phyloP scores from a whole-genome alignment of 1,140 invertebrate genomes.

The Aphis craccivora region DNA sequence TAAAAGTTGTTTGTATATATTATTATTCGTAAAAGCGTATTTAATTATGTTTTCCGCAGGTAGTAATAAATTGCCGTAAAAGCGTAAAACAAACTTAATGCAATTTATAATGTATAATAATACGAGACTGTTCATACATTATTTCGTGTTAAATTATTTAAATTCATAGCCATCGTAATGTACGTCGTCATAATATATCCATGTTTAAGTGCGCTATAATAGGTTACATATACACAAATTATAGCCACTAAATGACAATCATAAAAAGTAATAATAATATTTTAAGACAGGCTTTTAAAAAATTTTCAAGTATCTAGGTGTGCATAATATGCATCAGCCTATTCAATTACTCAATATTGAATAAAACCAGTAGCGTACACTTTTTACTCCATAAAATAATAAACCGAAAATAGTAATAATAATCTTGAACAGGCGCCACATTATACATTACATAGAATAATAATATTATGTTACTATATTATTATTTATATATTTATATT shows the following conservation, averaged over 20 bases:
- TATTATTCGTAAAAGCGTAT: not conserved
- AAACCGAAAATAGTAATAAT: not conserved
- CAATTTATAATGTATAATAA: not conserved
- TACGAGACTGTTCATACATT: not conserved
- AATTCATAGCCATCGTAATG: not conserved
- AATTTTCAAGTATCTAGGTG: not conserved
- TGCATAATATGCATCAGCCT: no score
- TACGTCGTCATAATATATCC: not conserved
- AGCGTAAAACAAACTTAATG: not conserved
- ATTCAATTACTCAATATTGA: not conserved
- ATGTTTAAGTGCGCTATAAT: not conserved
- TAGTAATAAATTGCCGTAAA: not conserved
- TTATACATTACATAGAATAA: not conserved
- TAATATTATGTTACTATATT: no score
- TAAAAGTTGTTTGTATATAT: no score
- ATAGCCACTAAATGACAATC: not conserved
- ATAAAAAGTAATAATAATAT: not conserved
- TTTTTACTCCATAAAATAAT: not conserved
- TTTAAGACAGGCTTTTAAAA: not conserved
- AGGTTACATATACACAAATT: not conserved
- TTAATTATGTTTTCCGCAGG: not conserved
- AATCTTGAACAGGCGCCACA: not conserved
- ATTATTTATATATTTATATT: no score
- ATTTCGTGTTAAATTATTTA: slow-evolving; percentile 1
- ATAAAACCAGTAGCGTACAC: not conserved